These are phyloP conservation scores for Digitonthophagus gazella DNA, from an alignment of 2,888 invertebrate species.

Conservation along the genomic window DNA sequence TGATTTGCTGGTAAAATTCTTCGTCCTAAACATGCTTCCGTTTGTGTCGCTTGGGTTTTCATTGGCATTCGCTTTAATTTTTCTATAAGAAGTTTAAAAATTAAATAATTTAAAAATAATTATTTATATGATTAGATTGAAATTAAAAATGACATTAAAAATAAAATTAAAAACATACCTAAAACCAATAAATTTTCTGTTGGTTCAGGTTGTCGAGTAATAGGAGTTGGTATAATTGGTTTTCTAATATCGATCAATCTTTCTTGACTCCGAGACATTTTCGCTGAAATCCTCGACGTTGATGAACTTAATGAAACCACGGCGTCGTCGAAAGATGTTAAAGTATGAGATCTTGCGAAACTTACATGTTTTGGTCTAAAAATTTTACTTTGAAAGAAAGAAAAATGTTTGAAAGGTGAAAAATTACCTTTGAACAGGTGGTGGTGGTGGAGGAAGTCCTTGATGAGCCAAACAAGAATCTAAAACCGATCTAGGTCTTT, in stretches of 20 bases:
- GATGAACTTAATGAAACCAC: constrained; percentile 50
- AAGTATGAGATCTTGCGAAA: constrained; percentile 83
- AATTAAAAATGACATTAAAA: background rate
- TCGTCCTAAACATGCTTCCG: constrained; percentile 71
- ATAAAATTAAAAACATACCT: no score
- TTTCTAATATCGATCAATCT: constrained; percentile 74
- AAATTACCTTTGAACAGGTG: constrained; percentile 28
- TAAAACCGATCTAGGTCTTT: constrained; percentile 59
- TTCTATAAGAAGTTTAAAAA: no score
- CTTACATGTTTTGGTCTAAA: constrained; percentile 85
- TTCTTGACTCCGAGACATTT: constrained; percentile 62
- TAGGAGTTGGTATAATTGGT: constrained; percentile 50
- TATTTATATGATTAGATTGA: no score
- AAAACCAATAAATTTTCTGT: constrained; percentile 58
- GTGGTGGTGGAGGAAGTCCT: constrained; percentile 34
- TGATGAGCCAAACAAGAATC: constrained; percentile 40
- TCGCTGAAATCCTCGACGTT: constrained; percentile 43
- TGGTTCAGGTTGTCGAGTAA: constrained; percentile 52
- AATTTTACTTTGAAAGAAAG: constrained; percentile 19
- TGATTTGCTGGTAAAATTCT: constrained; percentile 70
- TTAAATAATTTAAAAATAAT: no score
- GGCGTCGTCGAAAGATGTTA: constrained; percentile 80
- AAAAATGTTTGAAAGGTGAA: background rate
- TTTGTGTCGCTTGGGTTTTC: constrained; percentile 93
- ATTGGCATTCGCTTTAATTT: constrained; percentile 80